A percentile compares a stretch with the other conserved stretches of the same genome.
Conservation (phyloP, 2,113 vertebrate species). For the Orycteropus afer region DNA sequence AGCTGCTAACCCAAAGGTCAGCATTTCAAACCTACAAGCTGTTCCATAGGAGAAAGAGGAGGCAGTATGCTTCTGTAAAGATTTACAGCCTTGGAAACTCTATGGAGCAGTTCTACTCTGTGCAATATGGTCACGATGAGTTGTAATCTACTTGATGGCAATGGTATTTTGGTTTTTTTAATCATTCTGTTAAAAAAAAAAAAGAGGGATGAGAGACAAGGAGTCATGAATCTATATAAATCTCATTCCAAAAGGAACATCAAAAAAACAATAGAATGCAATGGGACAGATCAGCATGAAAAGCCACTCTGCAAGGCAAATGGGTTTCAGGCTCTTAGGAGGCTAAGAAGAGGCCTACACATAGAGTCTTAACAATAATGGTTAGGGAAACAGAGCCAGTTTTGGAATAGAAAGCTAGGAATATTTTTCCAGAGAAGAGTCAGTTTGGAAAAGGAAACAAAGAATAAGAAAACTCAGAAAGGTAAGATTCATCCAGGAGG, state of each 20-base stretch:
- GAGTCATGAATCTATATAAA: slow-evolving; percentile 4
- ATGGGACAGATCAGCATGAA: not conserved
- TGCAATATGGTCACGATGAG: no score
- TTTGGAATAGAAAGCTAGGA: not conserved
- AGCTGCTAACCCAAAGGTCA: no score
- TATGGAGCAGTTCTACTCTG: no score
- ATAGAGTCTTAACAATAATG: not conserved
- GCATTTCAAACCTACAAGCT: no score
- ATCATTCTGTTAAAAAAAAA: not conserved
- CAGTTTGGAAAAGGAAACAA: slow-evolving; percentile 42
- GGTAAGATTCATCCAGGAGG: not conserved
- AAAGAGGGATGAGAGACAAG: not conserved
- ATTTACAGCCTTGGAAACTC: no score
- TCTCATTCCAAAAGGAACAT: slow-evolving; percentile 13
- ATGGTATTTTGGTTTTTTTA: no score
- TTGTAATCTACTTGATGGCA: no score
- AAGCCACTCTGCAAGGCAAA: not conserved
- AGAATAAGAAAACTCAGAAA: not conserved
- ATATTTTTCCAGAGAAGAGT: slow-evolving; percentile 44
- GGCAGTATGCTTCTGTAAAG: no score
- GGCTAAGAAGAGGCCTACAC: not conserved
- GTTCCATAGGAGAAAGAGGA: no score
- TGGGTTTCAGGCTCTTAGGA: not conserved
- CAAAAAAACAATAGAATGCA: not conserved
- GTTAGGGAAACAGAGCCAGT: not conserved